Conservation (phyloP, 2,113 vertebrate species). For the Dromiciops gliroides region DNA sequence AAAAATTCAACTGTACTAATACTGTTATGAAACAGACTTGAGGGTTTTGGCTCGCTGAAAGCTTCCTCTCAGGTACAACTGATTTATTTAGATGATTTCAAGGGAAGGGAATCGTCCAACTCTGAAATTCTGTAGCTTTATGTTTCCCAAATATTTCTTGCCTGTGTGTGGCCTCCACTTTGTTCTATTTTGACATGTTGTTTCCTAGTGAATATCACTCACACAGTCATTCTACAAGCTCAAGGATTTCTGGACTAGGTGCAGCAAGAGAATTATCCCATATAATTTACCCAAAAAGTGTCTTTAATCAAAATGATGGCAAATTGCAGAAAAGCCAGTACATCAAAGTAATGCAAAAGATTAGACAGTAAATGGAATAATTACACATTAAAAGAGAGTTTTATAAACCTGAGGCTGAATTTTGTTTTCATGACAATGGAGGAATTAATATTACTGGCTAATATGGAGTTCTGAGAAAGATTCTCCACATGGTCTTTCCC, state of each 20-base stretch:
- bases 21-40: not conserved
- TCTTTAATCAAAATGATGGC: conserved; percentile 61
- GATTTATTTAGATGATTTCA: not conserved
- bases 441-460: conserved; percentile 4
- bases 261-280: conserved; percentile 12
- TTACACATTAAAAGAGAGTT: not conserved
- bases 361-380: conserved; percentile 35
- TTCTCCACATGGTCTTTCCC: not conserved
- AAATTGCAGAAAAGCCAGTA: conserved; percentile 49
- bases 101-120: not conserved
- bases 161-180: conserved; percentile 58
- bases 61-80: not conserved
- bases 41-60: not conserved
- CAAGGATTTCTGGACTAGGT: conserved; percentile 15
- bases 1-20: not conserved
- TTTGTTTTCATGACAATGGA: not conserved
- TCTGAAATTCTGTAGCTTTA: not conserved
- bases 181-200: conserved; percentile 57
- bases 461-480: not conserved
- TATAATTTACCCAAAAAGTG: conserved; percentile 38
- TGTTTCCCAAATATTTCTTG: conserved; percentile 44
- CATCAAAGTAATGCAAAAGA: conserved; percentile 52
- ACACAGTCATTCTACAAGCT: conserved; percentile 1
- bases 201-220: conserved; percentile 23
- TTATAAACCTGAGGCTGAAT: conserved; percentile 19